A percentile compares a stretch with the other conserved stretches of the same genome.
Conservation (phyloP, 2,888 invertebrate genomes). For the Dusona sp. region DNA sequence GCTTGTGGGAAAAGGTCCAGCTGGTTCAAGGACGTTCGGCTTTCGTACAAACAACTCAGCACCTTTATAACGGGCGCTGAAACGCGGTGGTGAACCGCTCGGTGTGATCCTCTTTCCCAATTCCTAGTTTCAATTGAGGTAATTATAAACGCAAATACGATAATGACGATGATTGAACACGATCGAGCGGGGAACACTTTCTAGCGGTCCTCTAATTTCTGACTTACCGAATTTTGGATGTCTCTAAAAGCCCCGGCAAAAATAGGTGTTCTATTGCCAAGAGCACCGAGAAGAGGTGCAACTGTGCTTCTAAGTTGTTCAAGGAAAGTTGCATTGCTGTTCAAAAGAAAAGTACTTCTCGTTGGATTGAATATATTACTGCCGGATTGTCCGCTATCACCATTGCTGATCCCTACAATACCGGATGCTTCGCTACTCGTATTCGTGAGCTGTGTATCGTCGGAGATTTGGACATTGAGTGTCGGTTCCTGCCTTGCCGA, state of each 20-base stretch:
- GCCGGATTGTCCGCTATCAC: constrained; percentile 73
- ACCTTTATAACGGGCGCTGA: constrained; percentile 83
- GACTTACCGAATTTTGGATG: constrained; percentile 78
- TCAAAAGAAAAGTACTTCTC: constrained; percentile 76
- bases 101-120: constrained; percentile 80
- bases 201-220: neutral
- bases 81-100: constrained; percentile 80
- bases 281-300: constrained; percentile 80
- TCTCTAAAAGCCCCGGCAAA: constrained; percentile 79
- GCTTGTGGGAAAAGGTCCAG: constrained; percentile 77
- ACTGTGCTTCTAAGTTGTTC: constrained; percentile 83
- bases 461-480: constrained; percentile 73
- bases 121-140: constrained; percentile 73
- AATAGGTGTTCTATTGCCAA: constrained; percentile 80
- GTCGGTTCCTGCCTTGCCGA: constrained; percentile 79
- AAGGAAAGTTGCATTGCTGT: constrained; percentile 77
- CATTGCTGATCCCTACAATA: constrained; percentile 75
- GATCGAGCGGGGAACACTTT: neutral
- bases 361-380: constrained; percentile 82
- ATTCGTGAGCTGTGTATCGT: constrained; percentile 63
- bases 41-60: constrained; percentile 81
- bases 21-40: constrained; percentile 77
- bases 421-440: constrained; percentile 69
- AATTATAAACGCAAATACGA: neutral
- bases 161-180: neutral